Conservation (phyloP, 2,888 invertebrate species). For the Neuroscelio doddi region DNA sequence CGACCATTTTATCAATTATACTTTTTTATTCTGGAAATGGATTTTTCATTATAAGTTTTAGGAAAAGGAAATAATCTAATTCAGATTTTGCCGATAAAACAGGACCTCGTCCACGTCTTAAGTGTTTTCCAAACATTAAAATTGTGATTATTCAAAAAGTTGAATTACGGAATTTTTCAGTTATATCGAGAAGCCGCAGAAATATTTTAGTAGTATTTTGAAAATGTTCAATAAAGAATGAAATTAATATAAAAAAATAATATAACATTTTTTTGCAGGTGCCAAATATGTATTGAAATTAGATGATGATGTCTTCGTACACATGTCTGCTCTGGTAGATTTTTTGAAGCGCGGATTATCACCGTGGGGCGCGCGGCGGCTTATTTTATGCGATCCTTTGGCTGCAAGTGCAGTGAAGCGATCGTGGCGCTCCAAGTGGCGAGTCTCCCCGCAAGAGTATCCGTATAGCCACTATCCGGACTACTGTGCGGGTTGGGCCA, state of each 20-base stretch:
- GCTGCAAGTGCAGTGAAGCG: constrained; percentile 75
- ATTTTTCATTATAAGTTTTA: too few relatives aligned
- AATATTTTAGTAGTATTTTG: too few relatives aligned
- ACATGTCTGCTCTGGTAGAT: constrained; percentile 68
- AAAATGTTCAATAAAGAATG: constrained; percentile 1
- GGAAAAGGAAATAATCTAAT: too few relatives aligned
- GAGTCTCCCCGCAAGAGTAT: constrained; percentile 81
- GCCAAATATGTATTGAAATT: constrained; percentile 72
- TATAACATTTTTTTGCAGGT: constrained; percentile 53
- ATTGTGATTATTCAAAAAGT: too few relatives aligned
- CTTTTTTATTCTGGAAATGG: too few relatives aligned
- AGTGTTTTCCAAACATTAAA: too few relatives aligned
- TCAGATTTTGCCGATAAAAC: too few relatives aligned
- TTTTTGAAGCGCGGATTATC: constrained; percentile 75
- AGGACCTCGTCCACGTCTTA: too few relatives aligned
- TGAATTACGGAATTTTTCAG: too few relatives aligned
- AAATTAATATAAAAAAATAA: constrained; percentile 3
- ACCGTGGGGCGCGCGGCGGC: constrained; percentile 76
- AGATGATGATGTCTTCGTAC: constrained; percentile 73
- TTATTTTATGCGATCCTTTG: constrained; percentile 79
- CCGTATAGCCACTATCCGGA: constrained; percentile 78
- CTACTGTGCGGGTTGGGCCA: constrained; percentile 84
- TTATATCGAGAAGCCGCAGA: too few relatives aligned
- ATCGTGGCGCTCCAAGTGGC: constrained; percentile 83
- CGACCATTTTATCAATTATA: too few relatives aligned